phyloP scores from a whole-genome alignment of 2,113 vertebrate genomes.

The Candoia aspera region DNA sequence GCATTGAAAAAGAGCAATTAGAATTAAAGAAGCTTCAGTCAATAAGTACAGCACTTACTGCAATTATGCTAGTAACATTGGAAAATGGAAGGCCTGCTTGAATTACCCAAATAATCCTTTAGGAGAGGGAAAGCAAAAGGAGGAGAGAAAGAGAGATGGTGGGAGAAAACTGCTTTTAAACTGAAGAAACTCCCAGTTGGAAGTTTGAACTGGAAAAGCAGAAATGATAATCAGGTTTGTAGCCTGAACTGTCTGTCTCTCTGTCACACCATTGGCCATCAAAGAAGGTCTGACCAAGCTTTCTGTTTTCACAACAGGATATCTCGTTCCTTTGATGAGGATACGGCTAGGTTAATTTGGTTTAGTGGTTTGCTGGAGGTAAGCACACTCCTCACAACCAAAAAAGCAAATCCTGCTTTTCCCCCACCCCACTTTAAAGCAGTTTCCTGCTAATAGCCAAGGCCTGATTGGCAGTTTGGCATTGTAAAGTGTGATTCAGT shows the following conservation, averaged over 20 bases:
- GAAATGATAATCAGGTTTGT: slow-evolving; percentile 68
- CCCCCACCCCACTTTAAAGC: slow-evolving; percentile 79
- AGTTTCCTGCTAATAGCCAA: slow-evolving; percentile 79
- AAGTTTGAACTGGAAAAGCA: slow-evolving; percentile 24
- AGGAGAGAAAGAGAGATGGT: neutral
- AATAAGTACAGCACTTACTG: slow-evolving; percentile 76
- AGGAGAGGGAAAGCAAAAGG: slow-evolving; percentile 6
- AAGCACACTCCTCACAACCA: slow-evolving; percentile 83
- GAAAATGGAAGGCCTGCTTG: slow-evolving; percentile 69
- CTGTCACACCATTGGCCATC: slow-evolving; percentile 77
- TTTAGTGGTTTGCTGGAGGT: slow-evolving; percentile 86
- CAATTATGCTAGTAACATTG: slow-evolving; percentile 73
- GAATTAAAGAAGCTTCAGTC: slow-evolving; percentile 76
- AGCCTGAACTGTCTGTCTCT: slow-evolving; percentile 75
- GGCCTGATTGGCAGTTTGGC: slow-evolving; percentile 85
- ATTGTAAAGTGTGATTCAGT: slow-evolving; percentile 85
- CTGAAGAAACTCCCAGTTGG: slow-evolving; percentile 67
- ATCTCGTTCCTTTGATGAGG: slow-evolving; percentile 90
- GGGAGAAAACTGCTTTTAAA: slow-evolving; percentile 70
- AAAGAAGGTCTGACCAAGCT: slow-evolving; percentile 80
- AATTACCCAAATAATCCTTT: slow-evolving; percentile 74
- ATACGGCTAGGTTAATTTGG: slow-evolving; percentile 88
- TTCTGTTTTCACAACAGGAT: slow-evolving; percentile 86
- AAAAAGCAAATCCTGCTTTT: slow-evolving; percentile 71
- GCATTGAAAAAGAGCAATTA: slow-evolving; percentile 77